Conservation (phyloP, 2,113 vertebrate genomes). For the Alouatta palliata region DNA sequence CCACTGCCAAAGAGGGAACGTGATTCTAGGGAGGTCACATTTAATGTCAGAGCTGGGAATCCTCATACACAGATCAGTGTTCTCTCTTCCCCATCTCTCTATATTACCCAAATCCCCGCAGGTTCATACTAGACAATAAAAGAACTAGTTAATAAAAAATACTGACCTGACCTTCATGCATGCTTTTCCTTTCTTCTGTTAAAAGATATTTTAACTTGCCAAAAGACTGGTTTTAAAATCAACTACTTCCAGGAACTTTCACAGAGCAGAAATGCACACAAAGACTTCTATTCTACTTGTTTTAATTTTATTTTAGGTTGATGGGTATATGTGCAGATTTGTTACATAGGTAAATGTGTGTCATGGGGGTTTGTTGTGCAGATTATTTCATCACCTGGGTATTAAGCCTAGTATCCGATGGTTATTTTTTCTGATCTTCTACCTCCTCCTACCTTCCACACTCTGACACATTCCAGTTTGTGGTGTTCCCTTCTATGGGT, state of each 20-base stretch:
- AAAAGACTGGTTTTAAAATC: slow-evolving; percentile 24
- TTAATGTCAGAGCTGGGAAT: not conserved
- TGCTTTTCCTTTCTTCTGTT: not conserved
- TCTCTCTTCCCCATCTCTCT: not conserved
- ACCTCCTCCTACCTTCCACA: too few relatives aligned
- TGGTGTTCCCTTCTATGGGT: too few relatives aligned
- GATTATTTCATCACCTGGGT: too few relatives aligned
- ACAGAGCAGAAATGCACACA: not conserved
- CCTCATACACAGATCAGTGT: not conserved
- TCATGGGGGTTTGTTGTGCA: too few relatives aligned
- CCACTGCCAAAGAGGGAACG: not conserved
- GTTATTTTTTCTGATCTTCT: too few relatives aligned
- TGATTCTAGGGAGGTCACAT: not conserved
- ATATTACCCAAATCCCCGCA: not conserved
- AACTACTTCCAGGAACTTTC: slow-evolving; percentile 40
- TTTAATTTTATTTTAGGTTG: too few relatives aligned
- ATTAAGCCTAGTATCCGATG: too few relatives aligned
- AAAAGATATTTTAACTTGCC: slow-evolving; percentile 27
- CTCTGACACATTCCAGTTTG: too few relatives aligned
- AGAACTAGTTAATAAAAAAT: slow-evolving; percentile 25
- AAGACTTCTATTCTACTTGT: not conserved
- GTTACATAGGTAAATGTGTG: too few relatives aligned
- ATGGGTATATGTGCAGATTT: too few relatives aligned
- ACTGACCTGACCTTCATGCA: not conserved
- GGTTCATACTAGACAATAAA: slow-evolving; percentile 3